These are phyloP conservation scores for Nannospalax galili DNA, from an alignment of 2,113 vertebrate species.

Conservation along the genomic window DNA sequence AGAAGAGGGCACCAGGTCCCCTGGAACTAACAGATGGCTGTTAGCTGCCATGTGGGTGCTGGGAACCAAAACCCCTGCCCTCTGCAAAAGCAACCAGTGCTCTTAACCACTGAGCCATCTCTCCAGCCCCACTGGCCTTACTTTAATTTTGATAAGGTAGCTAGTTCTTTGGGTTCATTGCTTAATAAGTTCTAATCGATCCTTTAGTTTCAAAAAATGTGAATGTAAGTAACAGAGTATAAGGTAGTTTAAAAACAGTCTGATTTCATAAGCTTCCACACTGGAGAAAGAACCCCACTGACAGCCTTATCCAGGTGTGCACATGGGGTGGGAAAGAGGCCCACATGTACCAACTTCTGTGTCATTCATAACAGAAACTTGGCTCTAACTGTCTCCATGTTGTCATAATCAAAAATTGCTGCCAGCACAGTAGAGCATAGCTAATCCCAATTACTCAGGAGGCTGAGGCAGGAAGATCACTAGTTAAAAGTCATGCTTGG, in stretches of 20 bases:
- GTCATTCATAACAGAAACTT: neutral
- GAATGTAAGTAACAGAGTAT: neutral
- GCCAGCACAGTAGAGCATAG: neutral
- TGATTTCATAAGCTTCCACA: neutral
- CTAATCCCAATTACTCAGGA: neutral
- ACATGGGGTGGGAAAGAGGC: neutral
- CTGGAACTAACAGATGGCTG: too few relatives aligned
- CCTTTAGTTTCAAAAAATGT: neutral
- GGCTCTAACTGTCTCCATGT: neutral
- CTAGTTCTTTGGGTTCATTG: neutral
- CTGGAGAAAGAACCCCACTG: neutral
- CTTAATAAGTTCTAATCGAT: neutral
- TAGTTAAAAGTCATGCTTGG: neutral
- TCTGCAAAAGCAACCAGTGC: too few relatives aligned
- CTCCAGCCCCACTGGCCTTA: too few relatives aligned
- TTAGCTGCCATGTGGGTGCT: too few relatives aligned
- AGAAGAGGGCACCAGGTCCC: too few relatives aligned
- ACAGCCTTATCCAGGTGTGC: fast-evolving
- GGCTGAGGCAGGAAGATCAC: neutral
- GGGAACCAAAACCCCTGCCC: too few relatives aligned
- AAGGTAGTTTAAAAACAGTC: neutral
- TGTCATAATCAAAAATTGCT: neutral
- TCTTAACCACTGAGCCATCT: too few relatives aligned
- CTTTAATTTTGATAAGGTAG: neutral
- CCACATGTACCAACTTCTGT: fast-evolving